Base-by-base conservation (phyloP, 2,797 vertebrate genomes). In the Moxostoma hubbsi region DNA sequence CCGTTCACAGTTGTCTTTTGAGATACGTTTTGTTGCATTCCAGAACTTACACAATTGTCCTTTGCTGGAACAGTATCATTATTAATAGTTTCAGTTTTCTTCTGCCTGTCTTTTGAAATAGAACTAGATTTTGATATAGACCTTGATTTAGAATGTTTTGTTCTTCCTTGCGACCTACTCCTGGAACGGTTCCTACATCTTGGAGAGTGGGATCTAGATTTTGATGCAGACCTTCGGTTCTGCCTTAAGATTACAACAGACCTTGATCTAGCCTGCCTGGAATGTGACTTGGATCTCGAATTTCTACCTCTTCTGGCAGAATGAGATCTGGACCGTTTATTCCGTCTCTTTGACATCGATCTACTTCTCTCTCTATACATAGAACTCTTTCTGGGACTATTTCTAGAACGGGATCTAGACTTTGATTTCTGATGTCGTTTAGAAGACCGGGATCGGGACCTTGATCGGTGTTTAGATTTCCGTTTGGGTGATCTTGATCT, bases 401-500 rank as follows among this genome's bases (percentile, higher is more conserved):
- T 93, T 87, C 90, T 92, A 74, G 84, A 66, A 5, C 43, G 3
- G 0, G 69, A 77, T 5, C 58, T 79, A 2, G 81, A 87, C 51
- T 66, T 75, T 16, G 84, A 86, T 49, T 75, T 79, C 0, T 47
- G 63, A 5, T 79, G 82, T 16, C 68, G 50, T 64, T 75, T 86
- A 6, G 43, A 53, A n/a, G 83, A 84, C n/a, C 43, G 16, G 3
- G 87, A 86, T 55, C 47, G 16, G 3, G 87, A 86, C 51, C 71
- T 78, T n/a, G 87, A 88, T 64, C 77, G 81, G 6, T 46, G 81
- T 47, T 57, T 61, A 58, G 76, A 82, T 24, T 67, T 83, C 18
- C n/a, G 63, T 49, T 70, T 78, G 54, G 62, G 12, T 1, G 92
- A 93, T 61, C 85, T 90, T 47, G 92, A 92, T 15, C 58, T 87